Base-by-base conservation (phyloP, 1,140 invertebrate genomes). In the Panagrolaimus sp. region DNA sequence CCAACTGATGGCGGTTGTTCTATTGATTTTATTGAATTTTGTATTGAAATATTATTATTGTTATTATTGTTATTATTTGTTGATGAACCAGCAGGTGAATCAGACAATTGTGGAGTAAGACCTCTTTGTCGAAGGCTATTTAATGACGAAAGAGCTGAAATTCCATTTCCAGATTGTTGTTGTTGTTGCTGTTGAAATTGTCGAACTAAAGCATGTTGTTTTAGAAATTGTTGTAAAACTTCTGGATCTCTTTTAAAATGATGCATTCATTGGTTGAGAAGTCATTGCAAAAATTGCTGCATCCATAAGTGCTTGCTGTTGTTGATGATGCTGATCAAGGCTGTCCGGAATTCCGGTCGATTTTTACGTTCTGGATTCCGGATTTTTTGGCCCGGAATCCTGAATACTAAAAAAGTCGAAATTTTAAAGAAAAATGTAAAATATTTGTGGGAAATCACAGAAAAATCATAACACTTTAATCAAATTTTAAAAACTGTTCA, bases 261-360 rank as follows among this genome's bases (percentile, higher is more conserved):
- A 21, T 26, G 21, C 52, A 28, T 21, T 58, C 52, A 58, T 21
- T 12, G 52, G 52, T 58, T 58, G 52, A 17, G 52, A n/a, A 21
- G 52, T 12, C 52, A 58, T 58, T 12, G 52, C 52, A 58, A 26
- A 58, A 58, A 58, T 12, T 26, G 52, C 52, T 26, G 52, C 52
- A 58, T 58, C 52, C 52, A 58, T 28, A 28, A 58, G 28, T 58
- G 52, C 52, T 28, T 58, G 52, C 32, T 38, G 32, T 38, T 38
- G 32, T 58, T 21, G 28, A 21, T 58, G 21, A 21, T 21, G 28
- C 17, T 26, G n/a, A 44, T 26, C 26, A 1, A 14, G 15, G 15
- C 68, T 65, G n/a, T 15, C 17, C 46, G 45, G 4, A 71, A 73
- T 62, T 44, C 15, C n/a, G n/a, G n/a, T n/a, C n/a, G n/a, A n/a